phyloP scores from a whole-genome alignment of 2,113 vertebrate species.

The Zosterops lateralis region DNA sequence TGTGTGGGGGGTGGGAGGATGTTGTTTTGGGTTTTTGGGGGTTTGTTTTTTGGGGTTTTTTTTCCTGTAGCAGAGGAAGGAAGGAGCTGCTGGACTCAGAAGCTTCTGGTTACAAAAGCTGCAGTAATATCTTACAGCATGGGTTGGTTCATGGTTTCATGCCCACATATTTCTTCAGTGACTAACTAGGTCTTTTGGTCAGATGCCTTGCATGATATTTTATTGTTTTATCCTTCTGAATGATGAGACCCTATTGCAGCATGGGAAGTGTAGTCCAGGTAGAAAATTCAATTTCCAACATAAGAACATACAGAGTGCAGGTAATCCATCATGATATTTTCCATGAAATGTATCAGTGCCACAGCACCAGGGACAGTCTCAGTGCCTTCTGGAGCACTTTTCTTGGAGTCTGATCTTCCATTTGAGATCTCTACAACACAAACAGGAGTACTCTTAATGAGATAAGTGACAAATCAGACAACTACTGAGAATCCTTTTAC shows the following conservation, averaged over 20 bases:
- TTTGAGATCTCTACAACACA: neutral
- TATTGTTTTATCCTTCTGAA: neutral
- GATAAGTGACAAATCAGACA: neutral
- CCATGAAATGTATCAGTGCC: neutral
- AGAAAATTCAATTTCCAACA: neutral
- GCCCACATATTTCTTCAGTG: neutral
- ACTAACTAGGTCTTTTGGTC: neutral
- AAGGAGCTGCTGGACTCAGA: neutral
- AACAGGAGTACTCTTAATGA: neutral
- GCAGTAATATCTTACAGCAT: neutral
- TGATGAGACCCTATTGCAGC: neutral
- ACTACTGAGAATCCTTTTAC: neutral
- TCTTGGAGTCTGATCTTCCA: neutral
- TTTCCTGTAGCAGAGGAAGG: neutral
- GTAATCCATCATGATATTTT: neutral
- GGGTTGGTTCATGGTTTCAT: neutral
- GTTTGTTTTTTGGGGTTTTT: neutral
- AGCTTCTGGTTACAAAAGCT: neutral
- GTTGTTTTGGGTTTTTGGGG: rapidly evolving
- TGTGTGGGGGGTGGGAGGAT: rapidly evolving
- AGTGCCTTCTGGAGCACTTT: neutral
- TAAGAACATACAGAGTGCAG: neutral
- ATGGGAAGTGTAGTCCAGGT: neutral
- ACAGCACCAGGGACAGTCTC: neutral
- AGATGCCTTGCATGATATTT: neutral